Evolutionary conservation across 2,888 invertebrate genomes (phyloP).

Genomic region (Oscheius onirici): DNA sequence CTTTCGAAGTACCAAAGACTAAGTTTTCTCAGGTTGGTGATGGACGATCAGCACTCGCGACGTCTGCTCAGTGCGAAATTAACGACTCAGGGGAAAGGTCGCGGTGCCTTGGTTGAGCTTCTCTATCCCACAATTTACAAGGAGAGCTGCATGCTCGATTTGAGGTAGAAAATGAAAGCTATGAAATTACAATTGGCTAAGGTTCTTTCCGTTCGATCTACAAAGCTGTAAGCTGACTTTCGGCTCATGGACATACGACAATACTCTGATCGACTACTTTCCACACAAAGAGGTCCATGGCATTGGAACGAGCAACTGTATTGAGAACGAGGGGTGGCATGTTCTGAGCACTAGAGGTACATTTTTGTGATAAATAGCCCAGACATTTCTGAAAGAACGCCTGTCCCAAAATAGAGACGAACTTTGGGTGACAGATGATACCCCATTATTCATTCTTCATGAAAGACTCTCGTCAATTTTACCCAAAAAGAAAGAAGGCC

Average conservation of each 20-base stretch:
- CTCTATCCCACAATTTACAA: constrained; percentile 69
- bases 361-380: background rate
- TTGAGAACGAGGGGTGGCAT: constrained; percentile 53
- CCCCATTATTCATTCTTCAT: too few relatives aligned
- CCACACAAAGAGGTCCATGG: constrained; percentile 12
- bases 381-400: too few relatives aligned
- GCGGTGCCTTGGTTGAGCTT: constrained; percentile 60
- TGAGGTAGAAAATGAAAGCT: constrained; percentile 23
- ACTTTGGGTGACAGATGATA: too few relatives aligned
- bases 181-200: background rate
- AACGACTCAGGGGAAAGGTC: constrained; percentile 49
- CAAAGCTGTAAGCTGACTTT: constrained; percentile 38
- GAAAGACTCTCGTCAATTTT: too few relatives aligned
- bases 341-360: constrained; percentile 43
- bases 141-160: constrained; percentile 55
- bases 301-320: constrained; percentile 44
- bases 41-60: constrained; percentile 62
- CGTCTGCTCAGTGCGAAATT: constrained; percentile 62
- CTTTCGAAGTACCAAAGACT: background rate
- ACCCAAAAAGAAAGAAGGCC: too few relatives aligned
- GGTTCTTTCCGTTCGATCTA: constrained; percentile 26
- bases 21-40: constrained; percentile 43
- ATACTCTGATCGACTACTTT: constrained; percentile 46
- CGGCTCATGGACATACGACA: constrained; percentile 52
- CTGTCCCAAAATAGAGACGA: too few relatives aligned